Evolutionary conservation across 2,797 vertebrate species (phyloP), one percentile per base, ranked within the genome.

Genomic region (Tadarida brasiliensis): DNA sequence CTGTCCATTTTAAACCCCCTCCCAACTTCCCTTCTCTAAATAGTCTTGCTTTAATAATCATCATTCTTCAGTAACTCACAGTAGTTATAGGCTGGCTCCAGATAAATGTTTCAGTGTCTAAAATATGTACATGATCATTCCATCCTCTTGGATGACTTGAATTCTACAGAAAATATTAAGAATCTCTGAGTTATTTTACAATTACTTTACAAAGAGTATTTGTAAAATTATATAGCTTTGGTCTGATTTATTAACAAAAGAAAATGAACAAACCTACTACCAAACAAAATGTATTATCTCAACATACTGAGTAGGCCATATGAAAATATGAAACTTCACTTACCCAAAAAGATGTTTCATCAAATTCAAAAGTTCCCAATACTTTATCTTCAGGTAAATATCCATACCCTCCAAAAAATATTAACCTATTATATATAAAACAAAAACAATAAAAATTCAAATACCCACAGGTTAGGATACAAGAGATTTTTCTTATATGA

Each of bases 381-480:
- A 99, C 99, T 59, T 98, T 98, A 65, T 99, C 99, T 96, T 99
- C 99, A 54, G 99, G 99, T 76, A 99, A 99, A 68, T 99, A 99
- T 56, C 99, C 99, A 57, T 99, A 99, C n/a, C 99, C 99, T n/a
- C 99, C 99, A 97, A 99, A 99, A 98, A 99, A 99, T 95, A 99
- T 98, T 30, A 99, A 98, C 98, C 99, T 99, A 98, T 93, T 97
- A 28, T 95, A 97, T 49, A 4, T 78, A 19, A 89, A 96, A 85
- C 47, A 97, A 97, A 94, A 87, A 2, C 12, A 80, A 94, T 81
- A 86, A 87, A 93, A 51, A 95, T 20, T 44, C 22, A 96, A 44
- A 87, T 22, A 87, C 59, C 78, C 12, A 22, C 5, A 92, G 14
- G 20, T 51, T 68, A 95, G 70, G 67, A 68, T 59, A 65, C 9